Percentiles rank a stretch among this genome's conserved stretches.
Evolutionary conservation across 1,140 invertebrate species (phyloP).

Genomic region (Diorhabda carinulata): DNA sequence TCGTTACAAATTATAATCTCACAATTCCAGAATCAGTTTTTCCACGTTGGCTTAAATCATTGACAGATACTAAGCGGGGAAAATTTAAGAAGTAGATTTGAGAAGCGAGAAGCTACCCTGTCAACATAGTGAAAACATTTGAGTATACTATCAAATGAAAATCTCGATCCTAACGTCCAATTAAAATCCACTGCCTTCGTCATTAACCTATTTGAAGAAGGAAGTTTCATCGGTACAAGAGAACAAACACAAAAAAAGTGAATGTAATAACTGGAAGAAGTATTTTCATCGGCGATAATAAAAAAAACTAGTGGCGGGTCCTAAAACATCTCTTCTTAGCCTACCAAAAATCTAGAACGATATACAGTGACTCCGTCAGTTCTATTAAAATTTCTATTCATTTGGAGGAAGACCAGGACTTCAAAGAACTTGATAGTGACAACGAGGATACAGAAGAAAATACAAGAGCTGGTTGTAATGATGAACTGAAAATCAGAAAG

Average conservation of each 20-base stretch:
- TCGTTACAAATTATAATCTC: too few relatives aligned
- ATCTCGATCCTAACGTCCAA: too few relatives aligned
- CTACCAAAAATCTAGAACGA: not conserved
- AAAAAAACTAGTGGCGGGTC: slow-evolving; percentile 6
- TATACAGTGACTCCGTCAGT: slow-evolving; percentile 10
- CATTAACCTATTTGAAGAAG: slow-evolving; percentile 8
- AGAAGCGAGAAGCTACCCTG: too few relatives aligned
- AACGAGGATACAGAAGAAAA: slow-evolving; percentile 4
- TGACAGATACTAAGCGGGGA: too few relatives aligned
- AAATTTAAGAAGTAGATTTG: too few relatives aligned
- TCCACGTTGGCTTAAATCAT: too few relatives aligned
- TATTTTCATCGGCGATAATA: slow-evolving; percentile 5
- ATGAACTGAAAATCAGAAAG: slow-evolving; percentile 7
- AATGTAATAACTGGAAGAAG: slow-evolving; percentile 15
- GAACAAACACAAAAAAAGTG: slow-evolving; percentile 12
- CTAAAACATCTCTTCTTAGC: not conserved
- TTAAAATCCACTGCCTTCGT: slow-evolving; percentile 8
- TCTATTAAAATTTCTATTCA: too few relatives aligned
- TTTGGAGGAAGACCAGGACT: slow-evolving; percentile 10
- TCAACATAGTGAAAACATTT: too few relatives aligned
- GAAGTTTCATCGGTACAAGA: not conserved
- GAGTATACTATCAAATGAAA: too few relatives aligned
- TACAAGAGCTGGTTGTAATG: not conserved
- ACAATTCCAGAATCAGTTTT: too few relatives aligned
- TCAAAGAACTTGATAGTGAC: slow-evolving; percentile 1